Evolutionary conservation across 2,888 invertebrate species (phyloP).

Genomic region (Amphiduros pacificus): DNA sequence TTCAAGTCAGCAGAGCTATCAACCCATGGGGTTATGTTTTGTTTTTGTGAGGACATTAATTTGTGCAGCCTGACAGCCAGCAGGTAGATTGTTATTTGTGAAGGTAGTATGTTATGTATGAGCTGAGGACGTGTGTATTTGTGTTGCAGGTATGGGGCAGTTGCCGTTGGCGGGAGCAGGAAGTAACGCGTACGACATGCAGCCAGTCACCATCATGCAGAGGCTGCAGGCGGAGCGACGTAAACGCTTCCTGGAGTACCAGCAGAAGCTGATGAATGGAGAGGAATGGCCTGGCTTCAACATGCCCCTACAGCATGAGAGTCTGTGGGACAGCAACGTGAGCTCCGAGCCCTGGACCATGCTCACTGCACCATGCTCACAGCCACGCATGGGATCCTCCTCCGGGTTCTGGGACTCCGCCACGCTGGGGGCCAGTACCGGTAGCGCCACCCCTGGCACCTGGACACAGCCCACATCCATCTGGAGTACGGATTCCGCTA

Average conservation of each 20-base stretch:
- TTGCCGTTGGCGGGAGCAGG: background rate
- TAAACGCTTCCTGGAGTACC: slow-evolving; percentile 46
- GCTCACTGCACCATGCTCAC: too few species aligned
- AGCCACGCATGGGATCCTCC: too few species aligned
- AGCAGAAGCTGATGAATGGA: slow-evolving; percentile 26
- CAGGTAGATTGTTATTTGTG: too few species aligned
- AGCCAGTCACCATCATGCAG: slow-evolving; percentile 52
- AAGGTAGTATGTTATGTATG: background rate
- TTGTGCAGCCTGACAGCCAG: too few species aligned
- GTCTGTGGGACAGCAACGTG: slow-evolving; percentile 47
- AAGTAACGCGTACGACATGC: too few species aligned
- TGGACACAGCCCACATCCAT: slow-evolving; percentile 12
- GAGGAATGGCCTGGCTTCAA: slow-evolving; percentile 57
- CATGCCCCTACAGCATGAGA: slow-evolving; percentile 45
- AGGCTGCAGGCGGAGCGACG: slow-evolving; percentile 43
- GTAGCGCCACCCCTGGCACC: background rate
- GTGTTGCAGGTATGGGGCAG: slow-evolving; percentile 4
- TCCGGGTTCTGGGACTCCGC: too few species aligned
- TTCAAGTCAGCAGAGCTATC: too few species aligned
- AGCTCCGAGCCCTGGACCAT: too few species aligned
- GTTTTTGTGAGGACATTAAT: too few species aligned
- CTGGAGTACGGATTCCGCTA: slow-evolving; percentile 12
- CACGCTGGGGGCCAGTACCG: slow-evolving; percentile 4
- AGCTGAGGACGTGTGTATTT: background rate
- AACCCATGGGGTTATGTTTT: too few species aligned